Percentiles rank a stretch among this genome's conserved stretches.
phyloP scores from a whole-genome alignment of 2,888 invertebrate species.

The Craniophora ligustri region DNA sequence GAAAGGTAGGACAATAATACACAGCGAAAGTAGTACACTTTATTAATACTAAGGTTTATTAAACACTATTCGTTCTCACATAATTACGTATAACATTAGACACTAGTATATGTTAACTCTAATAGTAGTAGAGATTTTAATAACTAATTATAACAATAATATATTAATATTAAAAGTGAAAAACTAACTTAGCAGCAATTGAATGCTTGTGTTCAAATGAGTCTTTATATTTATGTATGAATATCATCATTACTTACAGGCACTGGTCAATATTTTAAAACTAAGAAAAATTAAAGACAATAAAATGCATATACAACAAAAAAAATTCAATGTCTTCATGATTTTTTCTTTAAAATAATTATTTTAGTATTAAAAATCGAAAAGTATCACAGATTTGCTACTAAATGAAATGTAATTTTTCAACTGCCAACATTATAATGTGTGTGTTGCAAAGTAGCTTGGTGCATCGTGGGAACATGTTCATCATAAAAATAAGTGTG shows the following conservation, averaged over 20 bases:
- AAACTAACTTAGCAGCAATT: slow-evolving; percentile 57
- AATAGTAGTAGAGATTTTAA: slow-evolving; percentile 61
- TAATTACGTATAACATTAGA: slow-evolving; percentile 58
- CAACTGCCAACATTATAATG: slow-evolving; percentile 42
- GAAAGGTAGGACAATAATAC: slow-evolving; percentile 58
- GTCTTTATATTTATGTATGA: slow-evolving; percentile 74
- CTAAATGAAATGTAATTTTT: slow-evolving; percentile 52
- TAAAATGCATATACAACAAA: slow-evolving; percentile 53
- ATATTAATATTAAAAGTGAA: slow-evolving; percentile 65
- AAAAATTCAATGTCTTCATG: slow-evolving; percentile 35
- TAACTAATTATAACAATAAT: slow-evolving; percentile 57
- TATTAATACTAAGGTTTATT: slow-evolving; percentile 65
- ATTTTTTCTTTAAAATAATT: slow-evolving; percentile 29
- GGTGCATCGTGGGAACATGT: slow-evolving; percentile 77
- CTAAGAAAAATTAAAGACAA: slow-evolving; percentile 50
- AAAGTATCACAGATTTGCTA: slow-evolving; percentile 82
- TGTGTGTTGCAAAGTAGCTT: slow-evolving; percentile 54
- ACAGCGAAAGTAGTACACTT: slow-evolving; percentile 64
- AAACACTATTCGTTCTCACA: slow-evolving; percentile 52
- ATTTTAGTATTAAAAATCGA: slow-evolving; percentile 36
- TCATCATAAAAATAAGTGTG: slow-evolving; percentile 65
- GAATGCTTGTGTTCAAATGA: slow-evolving; percentile 56
- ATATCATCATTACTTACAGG: slow-evolving; percentile 86
- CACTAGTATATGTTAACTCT: slow-evolving; percentile 69
- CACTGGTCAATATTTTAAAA: slow-evolving; percentile 76